These are phyloP conservation scores for Melanostigma gelatinosum DNA, from an alignment of 2,113 vertebrate genomes.

Conservation along the genomic window DNA sequence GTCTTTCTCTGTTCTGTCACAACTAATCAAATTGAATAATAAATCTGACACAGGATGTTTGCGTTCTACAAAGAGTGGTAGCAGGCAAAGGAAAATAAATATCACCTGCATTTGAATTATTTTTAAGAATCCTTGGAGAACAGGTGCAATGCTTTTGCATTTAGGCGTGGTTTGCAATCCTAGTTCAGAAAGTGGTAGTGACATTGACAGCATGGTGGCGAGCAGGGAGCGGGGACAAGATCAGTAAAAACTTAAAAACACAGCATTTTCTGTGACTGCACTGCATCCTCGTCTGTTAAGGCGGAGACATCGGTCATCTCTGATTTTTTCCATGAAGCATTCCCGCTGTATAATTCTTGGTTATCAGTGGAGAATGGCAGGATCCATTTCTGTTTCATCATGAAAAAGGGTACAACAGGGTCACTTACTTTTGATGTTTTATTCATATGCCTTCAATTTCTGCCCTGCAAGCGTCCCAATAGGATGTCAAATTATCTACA, in stretches of 20 bases:
- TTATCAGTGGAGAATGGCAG: neutral
- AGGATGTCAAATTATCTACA: neutral
- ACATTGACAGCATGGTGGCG: neutral
- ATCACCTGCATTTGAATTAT: conserved; percentile 34
- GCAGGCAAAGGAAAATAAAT: neutral
- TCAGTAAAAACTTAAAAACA: neutral
- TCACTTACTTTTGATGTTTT: conserved; percentile 5
- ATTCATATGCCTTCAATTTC: neutral
- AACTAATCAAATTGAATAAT: conserved; percentile 26
- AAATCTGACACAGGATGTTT: conserved; percentile 8
- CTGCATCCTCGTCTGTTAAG: neutral
- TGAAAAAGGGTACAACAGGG: neutral
- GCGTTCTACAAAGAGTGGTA: conserved; percentile 13
- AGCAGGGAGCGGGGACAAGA: neutral
- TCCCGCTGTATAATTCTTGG: neutral
- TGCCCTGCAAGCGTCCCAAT: neutral
- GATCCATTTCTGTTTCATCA: conserved; percentile 1
- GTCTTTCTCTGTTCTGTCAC: conserved; percentile 18
- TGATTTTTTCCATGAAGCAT: neutral
- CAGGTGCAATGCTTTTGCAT: conserved; percentile 30
- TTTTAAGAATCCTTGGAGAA: conserved; percentile 29
- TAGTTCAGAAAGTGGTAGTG: neutral
- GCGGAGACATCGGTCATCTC: neutral
- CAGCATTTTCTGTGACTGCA: neutral
- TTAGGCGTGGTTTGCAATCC: neutral